Evolutionary conservation across 2,888 invertebrate genomes (phyloP), one percentile per base, ranked within the genome.

Genomic region (Pharmacophagus antenor): DNA sequence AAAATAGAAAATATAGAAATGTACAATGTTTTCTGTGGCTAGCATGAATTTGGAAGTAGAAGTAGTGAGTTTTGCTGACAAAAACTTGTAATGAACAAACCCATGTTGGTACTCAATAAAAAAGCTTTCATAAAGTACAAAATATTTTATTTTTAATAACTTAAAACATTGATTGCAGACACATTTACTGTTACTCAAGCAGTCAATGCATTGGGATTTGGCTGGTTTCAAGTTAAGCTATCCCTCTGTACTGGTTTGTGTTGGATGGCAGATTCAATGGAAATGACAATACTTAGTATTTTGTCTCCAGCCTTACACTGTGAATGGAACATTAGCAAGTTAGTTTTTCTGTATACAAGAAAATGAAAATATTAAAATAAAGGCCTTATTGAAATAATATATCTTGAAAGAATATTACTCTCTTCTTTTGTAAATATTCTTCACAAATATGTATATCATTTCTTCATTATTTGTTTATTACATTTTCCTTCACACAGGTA

Each of bases 181-280:
- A 96, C 96, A 41, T 96, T 95, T 74, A 96, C 96, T 8, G 95
- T 96, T 6, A 94, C 95, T 53, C 96, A 96, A 85, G 96, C 96
- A 41, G 96, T 97, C 20, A 96, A 96, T 85, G 94, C 95, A 0
- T 91, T 96, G 48, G 97, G 97, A 1, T 97, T 97, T 83, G 97
- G 97, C 37, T 96, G 95, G 93, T 97, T 97, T 79, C 97, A 97
- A 93, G 95, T 96, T 0, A 96, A 96, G 79, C 79, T 97, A 49
- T 96, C 96, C 0, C 87, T 96, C 18, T 95, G 95, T 74, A 96
- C 96, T 18, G 97, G 97, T 0, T 88, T 96, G 1, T 96, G 96
- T 77, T 96, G 97, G 98, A 98, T 98, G 98, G 97, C 98, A 0
- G 98, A 98, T 82, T 97, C 98, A 58, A 98, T 98, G 98, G 98